Base-by-base conservation (phyloP, 2,888 invertebrate genomes). In the Acleris holmiana region DNA sequence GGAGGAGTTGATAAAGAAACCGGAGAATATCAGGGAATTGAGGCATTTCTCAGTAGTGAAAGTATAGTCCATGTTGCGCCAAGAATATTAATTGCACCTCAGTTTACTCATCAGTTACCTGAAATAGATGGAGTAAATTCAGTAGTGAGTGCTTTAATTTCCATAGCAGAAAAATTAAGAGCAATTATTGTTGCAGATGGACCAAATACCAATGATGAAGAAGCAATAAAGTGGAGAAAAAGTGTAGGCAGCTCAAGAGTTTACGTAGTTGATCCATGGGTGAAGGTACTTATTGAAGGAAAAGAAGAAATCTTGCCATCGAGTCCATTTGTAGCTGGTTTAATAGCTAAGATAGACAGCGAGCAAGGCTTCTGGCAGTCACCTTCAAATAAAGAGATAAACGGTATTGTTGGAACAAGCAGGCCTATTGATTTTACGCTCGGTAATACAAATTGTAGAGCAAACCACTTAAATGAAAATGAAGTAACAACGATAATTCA, bases 21-120 rank as follows among this genome's bases (percentile, higher is more conserved):
- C 15, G 41, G 41, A 41, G 41, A 41, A n/a, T 41, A 41, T 41
- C 10, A 41, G 15, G 41, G 41, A n/a, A 41, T 41, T 15, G 41
- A 41, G 41, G 41, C 41, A 41, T 41, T 41, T n/a, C 41, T 41
- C 41, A 41, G 41, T 41, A 41, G 41, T 41, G 41, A 41, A 41
- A 41, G 41, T n/a, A 41, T 41, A 41, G 41, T 41, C 15, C 41
- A 41, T 41, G 13, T 41, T 41, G 41, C 41, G 10, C 41, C 41
- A 41, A 41, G 13, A 41, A 41, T 41, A 41, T 41, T 41, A 41
- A 41, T 41, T 41, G 41, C 41, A 41, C 41, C 41, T 41, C 41
- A 41, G 10, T 41, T 41, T 41, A 41, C 41, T 41, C 41, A 41
- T 8, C 41, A 41, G 10, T 8, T 41, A 41, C 41, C 41, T 6